Conservation (phyloP, 2,888 invertebrate genomes). For the Trichogramma evanescens region DNA sequence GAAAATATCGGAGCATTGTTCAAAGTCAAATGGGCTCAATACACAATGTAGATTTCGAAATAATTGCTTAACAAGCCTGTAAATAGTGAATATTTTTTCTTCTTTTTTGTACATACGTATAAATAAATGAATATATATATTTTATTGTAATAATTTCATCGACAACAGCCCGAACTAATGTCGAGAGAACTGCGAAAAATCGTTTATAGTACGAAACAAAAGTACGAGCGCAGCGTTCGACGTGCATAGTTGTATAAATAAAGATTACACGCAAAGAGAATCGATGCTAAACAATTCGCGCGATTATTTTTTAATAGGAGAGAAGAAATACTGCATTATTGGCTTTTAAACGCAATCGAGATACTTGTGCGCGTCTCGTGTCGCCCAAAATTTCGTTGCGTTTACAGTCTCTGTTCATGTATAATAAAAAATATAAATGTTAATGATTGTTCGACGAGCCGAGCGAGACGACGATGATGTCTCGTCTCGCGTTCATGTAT, state of each 20-base stretch:
- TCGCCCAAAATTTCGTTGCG: constrained; percentile 18
- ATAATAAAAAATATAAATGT: constrained; percentile 15
- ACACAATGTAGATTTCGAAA: background rate
- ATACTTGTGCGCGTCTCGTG: too few relatives aligned
- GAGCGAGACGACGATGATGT: constrained; percentile 8
- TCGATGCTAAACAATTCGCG: too few relatives aligned
- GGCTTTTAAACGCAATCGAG: constrained; percentile 11
- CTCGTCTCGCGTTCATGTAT: constrained; percentile 27
- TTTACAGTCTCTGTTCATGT: constrained; percentile 19
- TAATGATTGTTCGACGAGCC: constrained; percentile 10
- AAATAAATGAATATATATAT: constrained; percentile 6
- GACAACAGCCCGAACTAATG: too few relatives aligned
- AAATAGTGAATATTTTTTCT: constrained; percentile 27
- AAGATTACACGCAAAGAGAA: too few relatives aligned
- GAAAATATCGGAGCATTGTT: too few relatives aligned
- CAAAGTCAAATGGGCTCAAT: too few relatives aligned
- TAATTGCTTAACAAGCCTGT: constrained; percentile 30
- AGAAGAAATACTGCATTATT: constrained; percentile 13
- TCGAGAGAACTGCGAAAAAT: too few relatives aligned
- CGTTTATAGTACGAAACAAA: background rate
- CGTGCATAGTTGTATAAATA: background rate
- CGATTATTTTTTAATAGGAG: constrained; percentile 7
- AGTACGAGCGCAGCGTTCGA: background rate
- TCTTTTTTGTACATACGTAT: constrained; percentile 40
- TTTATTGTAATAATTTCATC: too few relatives aligned